A percentile compares a stretch with the other conserved stretches of the same genome.
Conservation (phyloP, 2,888 invertebrate genomes). For the Ophion obscuratus region DNA sequence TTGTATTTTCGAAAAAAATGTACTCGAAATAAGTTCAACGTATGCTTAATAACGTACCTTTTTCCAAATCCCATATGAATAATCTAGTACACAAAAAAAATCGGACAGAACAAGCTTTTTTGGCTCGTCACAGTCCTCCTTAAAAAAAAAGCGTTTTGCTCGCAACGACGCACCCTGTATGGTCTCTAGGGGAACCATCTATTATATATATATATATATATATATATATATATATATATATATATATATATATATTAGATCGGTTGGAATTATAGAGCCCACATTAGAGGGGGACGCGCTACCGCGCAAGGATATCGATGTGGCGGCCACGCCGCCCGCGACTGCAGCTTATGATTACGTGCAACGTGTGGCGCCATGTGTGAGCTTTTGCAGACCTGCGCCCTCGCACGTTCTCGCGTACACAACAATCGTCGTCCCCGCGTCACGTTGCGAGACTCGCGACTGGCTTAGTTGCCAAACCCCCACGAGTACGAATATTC, state of each 20-base stretch:
- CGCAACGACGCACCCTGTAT: too few relatives aligned
- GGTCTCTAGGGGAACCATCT: too few relatives aligned
- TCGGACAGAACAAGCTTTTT: too few relatives aligned
- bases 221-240: neutral
- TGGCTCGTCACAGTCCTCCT: too few relatives aligned
- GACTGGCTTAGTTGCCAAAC: constrained; percentile 29
- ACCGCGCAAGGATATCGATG: constrained; percentile 50
- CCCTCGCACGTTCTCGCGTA: neutral
- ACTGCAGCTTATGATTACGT: constrained; percentile 38
- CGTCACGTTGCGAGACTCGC: constrained; percentile 16
- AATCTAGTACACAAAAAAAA: too few relatives aligned
- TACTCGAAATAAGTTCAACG: too few relatives aligned
- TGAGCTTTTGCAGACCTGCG: constrained; percentile 59
- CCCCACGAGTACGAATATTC: constrained; percentile 6
- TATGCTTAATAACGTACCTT: too few relatives aligned
- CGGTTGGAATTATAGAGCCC: constrained; percentile 51
- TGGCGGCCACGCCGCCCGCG: constrained; percentile 34
- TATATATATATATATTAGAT: constrained; percentile 29
- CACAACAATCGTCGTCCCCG: neutral
- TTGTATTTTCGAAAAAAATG: too few relatives aligned
- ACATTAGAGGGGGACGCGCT: constrained; percentile 21
- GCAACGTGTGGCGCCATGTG: constrained; percentile 63
- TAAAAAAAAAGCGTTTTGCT: too few relatives aligned
- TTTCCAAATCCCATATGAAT: too few relatives aligned
- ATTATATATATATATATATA: neutral